Percentiles rank a stretch among this genome's conserved stretches.
Evolutionary conservation across 2,888 invertebrate species (phyloP).

Genomic region (Choristoneura rosaceana): DNA sequence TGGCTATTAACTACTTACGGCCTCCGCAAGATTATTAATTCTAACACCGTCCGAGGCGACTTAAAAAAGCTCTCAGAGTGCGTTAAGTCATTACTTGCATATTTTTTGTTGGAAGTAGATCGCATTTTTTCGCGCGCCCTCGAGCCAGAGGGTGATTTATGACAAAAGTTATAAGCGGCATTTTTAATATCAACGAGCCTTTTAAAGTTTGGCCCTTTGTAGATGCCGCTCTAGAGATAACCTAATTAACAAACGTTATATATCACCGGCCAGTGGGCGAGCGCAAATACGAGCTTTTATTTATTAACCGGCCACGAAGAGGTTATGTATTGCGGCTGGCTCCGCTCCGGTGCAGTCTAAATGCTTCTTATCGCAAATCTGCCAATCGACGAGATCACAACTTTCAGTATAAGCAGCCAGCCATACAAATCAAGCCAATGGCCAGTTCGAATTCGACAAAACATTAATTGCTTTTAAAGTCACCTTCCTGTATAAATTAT

Average conservation of each 20-base stretch:
- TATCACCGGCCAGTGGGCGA: constrained; percentile 71
- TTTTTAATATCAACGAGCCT: constrained; percentile 83
- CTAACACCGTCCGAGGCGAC: constrained; percentile 70
- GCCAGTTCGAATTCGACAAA: constrained; percentile 32
- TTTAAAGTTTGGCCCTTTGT: constrained; percentile 74
- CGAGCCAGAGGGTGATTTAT: constrained; percentile 82
- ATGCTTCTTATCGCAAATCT: constrained; percentile 68
- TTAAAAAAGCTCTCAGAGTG: constrained; percentile 81
- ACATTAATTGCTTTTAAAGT: constrained; percentile 15
- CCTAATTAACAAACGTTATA: constrained; percentile 84
- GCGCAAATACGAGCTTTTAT: constrained; percentile 75
- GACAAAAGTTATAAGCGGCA: constrained; percentile 80
- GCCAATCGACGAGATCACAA: constrained; percentile 65
- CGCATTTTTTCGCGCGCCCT: constrained; percentile 78
- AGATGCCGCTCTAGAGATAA: constrained; percentile 81
- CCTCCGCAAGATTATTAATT: constrained; percentile 72
- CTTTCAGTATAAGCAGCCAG: constrained; percentile 56
- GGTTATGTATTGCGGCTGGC: constrained; percentile 55
- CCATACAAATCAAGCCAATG: constrained; percentile 36
- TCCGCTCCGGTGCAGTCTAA: constrained; percentile 56
- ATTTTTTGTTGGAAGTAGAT: constrained; percentile 79
- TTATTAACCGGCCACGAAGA: constrained; percentile 65
- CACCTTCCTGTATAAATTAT: constrained; percentile 13
- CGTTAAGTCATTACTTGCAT: constrained; percentile 82
- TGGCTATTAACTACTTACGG: constrained; percentile 50